Percentiles rank a stretch among this genome's conserved stretches.
phyloP scores from a whole-genome alignment of 2,888 invertebrate species.

The Bombylius major region DNA sequence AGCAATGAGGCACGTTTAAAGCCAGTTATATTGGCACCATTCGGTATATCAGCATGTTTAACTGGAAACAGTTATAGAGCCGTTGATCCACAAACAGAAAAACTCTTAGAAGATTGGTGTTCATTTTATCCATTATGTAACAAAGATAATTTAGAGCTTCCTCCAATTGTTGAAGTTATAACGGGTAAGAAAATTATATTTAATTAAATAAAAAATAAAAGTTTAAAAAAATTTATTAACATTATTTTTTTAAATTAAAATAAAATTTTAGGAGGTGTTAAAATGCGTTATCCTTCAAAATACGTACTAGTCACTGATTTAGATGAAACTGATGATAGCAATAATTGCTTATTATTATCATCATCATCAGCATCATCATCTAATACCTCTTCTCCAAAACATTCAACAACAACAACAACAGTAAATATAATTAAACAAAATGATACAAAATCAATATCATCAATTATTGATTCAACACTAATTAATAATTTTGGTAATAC shows the following conservation, averaged over 20 bases:
- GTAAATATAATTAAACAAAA: not conserved
- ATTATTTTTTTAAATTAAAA: not conserved
- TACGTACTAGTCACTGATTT: slow-evolving; percentile 85
- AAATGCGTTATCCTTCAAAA: slow-evolving; percentile 91
- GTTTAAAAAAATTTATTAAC: too few relatives aligned
- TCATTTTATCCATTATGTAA: slow-evolving; percentile 84
- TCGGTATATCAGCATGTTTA: slow-evolving; percentile 82
- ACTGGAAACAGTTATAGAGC: slow-evolving; percentile 58
- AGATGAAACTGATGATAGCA: slow-evolving; percentile 48
- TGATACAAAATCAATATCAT: not conserved
- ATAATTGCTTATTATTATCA: too few relatives aligned
- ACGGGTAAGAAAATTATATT: slow-evolving; percentile 24
- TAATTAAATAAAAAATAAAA: not conserved
- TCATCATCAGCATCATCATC: not conserved
- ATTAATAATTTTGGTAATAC: slow-evolving; percentile 33
- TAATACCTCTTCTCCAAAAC: slow-evolving; percentile 14
- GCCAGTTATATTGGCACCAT: slow-evolving; percentile 87
- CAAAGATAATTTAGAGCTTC: slow-evolving; percentile 39
- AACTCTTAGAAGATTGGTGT: slow-evolving; percentile 85
- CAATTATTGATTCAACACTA: slow-evolving; percentile 25
- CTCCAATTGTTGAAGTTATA: slow-evolving; percentile 44
- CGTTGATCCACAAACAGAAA: slow-evolving; percentile 55
- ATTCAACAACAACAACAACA: slow-evolving; percentile 22
- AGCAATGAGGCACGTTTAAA: slow-evolving; percentile 18
- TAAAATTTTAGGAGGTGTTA: slow-evolving; percentile 66